A percentile compares a stretch with the other conserved stretches of the same genome.
These are phyloP conservation scores for Eptesicus fuscus DNA, from an alignment of 2,113 vertebrate genomes.

Conservation along the genomic window DNA sequence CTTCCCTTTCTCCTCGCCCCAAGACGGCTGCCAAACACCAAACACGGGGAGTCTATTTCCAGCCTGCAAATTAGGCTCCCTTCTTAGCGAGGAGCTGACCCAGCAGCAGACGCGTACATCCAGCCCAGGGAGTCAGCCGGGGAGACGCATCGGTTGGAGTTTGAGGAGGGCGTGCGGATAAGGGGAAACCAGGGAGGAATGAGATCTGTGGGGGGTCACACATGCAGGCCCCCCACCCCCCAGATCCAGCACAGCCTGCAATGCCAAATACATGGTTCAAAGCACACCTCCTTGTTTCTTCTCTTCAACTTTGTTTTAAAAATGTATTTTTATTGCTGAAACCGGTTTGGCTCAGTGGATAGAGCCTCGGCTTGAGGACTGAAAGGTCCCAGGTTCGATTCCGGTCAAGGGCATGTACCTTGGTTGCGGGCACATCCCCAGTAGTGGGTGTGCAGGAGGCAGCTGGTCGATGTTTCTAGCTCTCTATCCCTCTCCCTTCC, in stretches of 20 bases:
- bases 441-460: no score
- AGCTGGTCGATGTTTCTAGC: no score
- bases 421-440: no score
- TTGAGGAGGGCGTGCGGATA: not conserved
- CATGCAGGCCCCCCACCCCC: not conserved
- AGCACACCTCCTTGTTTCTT: not conserved
- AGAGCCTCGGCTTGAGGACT: no score
- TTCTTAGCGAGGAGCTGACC: constrained; percentile 42
- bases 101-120: not conserved
- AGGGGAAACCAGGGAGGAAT: not conserved
- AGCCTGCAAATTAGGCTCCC: not conserved
- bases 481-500: no score
- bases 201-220: not conserved
- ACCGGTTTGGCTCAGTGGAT: no score
- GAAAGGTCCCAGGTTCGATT: no score
- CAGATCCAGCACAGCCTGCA: not conserved
- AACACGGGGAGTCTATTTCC: constrained; percentile 11
- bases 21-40: constrained; percentile 63
- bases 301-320: not conserved
- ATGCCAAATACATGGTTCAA: accelerated
- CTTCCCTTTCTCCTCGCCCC: constrained; percentile 56
- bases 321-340: no score
- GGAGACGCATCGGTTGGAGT: not conserved
- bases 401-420: no score
- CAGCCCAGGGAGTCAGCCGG: not conserved